phyloP scores from a whole-genome alignment of 2,797 vertebrate genomes.

The Heteromormyrus szaboi region DNA sequence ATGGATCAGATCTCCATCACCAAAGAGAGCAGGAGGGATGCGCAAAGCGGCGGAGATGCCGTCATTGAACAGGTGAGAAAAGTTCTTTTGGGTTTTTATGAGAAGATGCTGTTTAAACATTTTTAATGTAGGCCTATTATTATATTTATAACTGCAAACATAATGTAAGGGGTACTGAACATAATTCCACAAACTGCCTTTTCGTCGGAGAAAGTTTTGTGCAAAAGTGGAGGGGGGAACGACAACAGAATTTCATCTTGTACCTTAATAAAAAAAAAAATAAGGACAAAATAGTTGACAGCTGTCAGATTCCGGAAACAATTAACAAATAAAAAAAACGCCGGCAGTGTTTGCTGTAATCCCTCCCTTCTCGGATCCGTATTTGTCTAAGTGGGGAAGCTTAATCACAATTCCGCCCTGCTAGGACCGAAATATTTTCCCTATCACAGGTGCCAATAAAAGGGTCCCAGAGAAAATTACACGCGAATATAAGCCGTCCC shows the following conservation, averaged over 20 bases:
- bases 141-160: not conserved
- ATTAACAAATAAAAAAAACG: constrained; percentile 16
- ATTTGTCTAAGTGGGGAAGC: constrained; percentile 39
- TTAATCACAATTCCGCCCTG: constrained; percentile 34
- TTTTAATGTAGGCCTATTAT: not conserved
- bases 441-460: constrained; percentile 64
- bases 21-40: not conserved
- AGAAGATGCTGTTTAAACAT: not conserved
- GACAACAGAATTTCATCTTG: not conserved
- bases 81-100: not conserved
- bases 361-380: not conserved
- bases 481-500: constrained; percentile 56
- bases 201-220: not conserved
- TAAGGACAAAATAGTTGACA: not conserved
- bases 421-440: constrained; percentile 48
- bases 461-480: constrained; percentile 60
- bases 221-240: not conserved
- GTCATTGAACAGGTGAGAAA: not conserved
- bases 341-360: constrained; percentile 22
- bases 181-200: not conserved
- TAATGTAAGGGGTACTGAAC: not conserved
- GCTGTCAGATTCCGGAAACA: not conserved
- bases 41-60: not conserved
- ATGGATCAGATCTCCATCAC: not conserved
- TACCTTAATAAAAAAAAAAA: not conserved